Conservation (phyloP, 2,888 invertebrate species). For the Conops quadrifasciatus region DNA sequence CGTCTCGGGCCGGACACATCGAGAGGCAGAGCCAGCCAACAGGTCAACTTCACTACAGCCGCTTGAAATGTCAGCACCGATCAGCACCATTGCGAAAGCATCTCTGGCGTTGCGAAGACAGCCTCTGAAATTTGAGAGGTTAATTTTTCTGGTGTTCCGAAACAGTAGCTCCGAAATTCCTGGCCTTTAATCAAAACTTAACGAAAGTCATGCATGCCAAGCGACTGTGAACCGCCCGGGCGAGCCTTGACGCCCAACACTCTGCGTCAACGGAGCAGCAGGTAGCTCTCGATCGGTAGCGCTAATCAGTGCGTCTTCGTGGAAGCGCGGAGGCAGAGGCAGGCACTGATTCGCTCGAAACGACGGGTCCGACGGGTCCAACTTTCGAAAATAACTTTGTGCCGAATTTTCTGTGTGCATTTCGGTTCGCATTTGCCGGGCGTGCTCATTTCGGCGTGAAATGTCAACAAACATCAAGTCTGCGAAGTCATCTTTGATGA, state of each 20-base stretch:
- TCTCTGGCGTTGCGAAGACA: neutral
- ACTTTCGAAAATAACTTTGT: neutral
- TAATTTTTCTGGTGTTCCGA: slow-evolving; percentile 8
- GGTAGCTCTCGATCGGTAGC: slow-evolving; percentile 26
- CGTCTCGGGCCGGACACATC: neutral
- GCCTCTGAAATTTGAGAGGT: slow-evolving; percentile 23
- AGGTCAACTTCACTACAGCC: neutral
- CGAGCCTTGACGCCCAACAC: neutral
- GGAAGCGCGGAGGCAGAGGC: neutral
- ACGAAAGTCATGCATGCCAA: slow-evolving; percentile 18
- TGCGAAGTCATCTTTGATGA: slow-evolving; percentile 22
- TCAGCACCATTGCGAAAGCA: slow-evolving; percentile 17
- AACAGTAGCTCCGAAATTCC: slow-evolving; percentile 47
- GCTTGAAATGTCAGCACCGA: slow-evolving; percentile 18
- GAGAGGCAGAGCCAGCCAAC: neutral
- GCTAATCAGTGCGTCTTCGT: slow-evolving; percentile 18
- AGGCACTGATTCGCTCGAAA: neutral
- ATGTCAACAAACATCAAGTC: slow-evolving; percentile 44
- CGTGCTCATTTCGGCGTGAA: slow-evolving; percentile 47
- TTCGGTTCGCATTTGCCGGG: slow-evolving; percentile 45
- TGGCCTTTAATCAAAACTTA: slow-evolving; percentile 45
- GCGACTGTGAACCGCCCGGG: neutral
- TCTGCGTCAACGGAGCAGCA: neutral
- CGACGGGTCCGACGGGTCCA: neutral
- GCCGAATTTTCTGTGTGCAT: slow-evolving; percentile 30